Evolutionary conservation across 64 coral and sea anemone genomes (phyloP), one percentile per base, ranked within the genome.

Genomic region (Porites lutea): DNA sequence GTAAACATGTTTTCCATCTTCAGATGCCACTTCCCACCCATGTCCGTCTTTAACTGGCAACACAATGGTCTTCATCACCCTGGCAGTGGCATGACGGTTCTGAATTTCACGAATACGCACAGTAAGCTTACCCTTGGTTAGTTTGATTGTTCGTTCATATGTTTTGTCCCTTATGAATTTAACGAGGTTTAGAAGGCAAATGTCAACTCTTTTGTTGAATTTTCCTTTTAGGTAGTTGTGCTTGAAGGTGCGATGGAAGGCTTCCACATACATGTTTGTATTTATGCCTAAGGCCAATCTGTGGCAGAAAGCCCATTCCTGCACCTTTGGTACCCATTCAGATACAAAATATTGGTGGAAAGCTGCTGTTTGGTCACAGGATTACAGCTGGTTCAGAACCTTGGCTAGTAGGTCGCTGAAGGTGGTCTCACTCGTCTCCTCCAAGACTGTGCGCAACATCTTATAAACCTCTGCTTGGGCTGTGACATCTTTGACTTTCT

Each of bases 181-280:
- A 0, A 94, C 9, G 3, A 94, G 79, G 59, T 89, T 77, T 51
- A 94, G 71, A 19, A 94, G 79, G 69, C 87, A 89, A 37, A 63
- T 85, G 18, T 89, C 79, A 6, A 89, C 78, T 57, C 72, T 64
- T 44, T 90, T 94, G 62, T 94, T 94, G 4, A 76, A 45, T 23
- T 94, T 89, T 65, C 68, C 87, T 75, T 89, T 89, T 2, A 94
- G 67, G 48, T 90, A 90, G 53, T 49, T 72, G 37, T 87, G 71
- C 57, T 95, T 95, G 16, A 95, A 85, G 0, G 19, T 60, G n/a
- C 75, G 57, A 67, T 95, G 88, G 44, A 95, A 91, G 13, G 75
- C 93, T 80, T 91, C 93, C 4, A 92, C 88, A 45, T 71, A 15
- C 89, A 91, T 95, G 63, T 91, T 95, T 14, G 94, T 92, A 21